Base-by-base conservation (phyloP, 2,888 invertebrate species). In the Ditula angustiorana region DNA sequence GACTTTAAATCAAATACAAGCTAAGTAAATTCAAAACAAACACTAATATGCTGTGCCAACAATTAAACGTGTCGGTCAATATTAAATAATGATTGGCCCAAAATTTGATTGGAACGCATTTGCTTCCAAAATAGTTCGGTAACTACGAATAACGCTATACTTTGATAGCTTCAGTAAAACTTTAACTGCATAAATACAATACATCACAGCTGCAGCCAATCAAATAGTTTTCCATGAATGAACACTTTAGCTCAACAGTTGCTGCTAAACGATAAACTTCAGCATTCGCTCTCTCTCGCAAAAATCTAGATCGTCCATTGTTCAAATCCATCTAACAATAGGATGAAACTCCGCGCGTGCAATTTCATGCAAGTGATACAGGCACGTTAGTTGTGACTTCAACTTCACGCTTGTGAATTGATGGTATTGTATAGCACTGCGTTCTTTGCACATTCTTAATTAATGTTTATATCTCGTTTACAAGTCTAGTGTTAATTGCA, bases 381-480 rank as follows among this genome's bases (percentile, higher is more conserved):
- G 8, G 28, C 44, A 16, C n/a, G 1, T 41, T 24, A 61, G 46
- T 24, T 35, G 46, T 19, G 24, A 47, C 53, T 55, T 13, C 21
- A 61, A 47, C 24, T 46, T 46, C 26, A 24, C 57, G 13, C 28
- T 28, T 44, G 41, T 50, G 49, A 44, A 16, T 26, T n/a, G n/a
- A 61, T 46, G n/a, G 41, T 26, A 47, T 59, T 7, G n/a, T 16
- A 33, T 26, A 21, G 47, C 13, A 13, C 55, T 37, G 33, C 26
- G 55, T 46, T 63, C 57, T 57, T 52, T 11, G 13, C 21, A 16
- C 24, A 1, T 50, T 63, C 52, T 52, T 58, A 63, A 57, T 57
- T 41, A 57, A 57, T 58, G 57, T 57, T 63, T 46, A 52, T 49
- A 49, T 62, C 56, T 56, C 49, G 49, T 56, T 44, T 56, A 35